Conservation (phyloP, 2,113 vertebrate species). For the Bombycilla garrulus region DNA sequence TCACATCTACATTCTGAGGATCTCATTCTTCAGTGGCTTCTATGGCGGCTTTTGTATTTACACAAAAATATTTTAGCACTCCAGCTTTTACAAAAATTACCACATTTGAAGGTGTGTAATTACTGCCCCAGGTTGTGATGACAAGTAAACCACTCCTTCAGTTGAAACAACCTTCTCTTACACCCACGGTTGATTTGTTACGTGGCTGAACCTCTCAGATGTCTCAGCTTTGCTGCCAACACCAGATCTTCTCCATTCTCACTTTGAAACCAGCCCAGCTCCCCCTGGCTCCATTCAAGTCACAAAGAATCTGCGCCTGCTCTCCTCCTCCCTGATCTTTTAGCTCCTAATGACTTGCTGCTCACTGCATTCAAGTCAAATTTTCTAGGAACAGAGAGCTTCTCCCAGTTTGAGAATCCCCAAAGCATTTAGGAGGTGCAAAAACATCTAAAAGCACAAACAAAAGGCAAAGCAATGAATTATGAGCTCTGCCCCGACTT, state of each 20-base stretch:
- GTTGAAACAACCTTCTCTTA: not conserved
- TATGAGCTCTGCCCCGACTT: not conserved
- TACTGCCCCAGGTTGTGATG: not conserved
- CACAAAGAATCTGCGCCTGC: not conserved
- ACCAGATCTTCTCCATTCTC: not conserved
- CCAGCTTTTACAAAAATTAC: not conserved
- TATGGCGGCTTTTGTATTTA: not conserved
- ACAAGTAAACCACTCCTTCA: not conserved
- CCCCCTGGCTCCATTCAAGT: not conserved
- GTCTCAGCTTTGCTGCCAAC: not conserved
- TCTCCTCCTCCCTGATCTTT: not conserved
- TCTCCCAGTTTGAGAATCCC: not conserved
- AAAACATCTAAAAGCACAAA: not conserved
- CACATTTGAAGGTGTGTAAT: not conserved
- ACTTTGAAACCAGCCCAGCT: not conserved
- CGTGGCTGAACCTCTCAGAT: rapidly evolving
- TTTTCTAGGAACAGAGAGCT: not conserved
- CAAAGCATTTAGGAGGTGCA: not conserved
- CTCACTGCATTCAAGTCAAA: not conserved
- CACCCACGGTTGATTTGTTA: not conserved
- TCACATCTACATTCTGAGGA: not conserved
- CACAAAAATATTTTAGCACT: not conserved
- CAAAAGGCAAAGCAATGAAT: not conserved
- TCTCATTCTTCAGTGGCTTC: not conserved
- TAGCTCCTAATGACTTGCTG: not conserved